phyloP scores from a whole-genome alignment of 2,797 vertebrate genomes.

The Rhinella marina region DNA sequence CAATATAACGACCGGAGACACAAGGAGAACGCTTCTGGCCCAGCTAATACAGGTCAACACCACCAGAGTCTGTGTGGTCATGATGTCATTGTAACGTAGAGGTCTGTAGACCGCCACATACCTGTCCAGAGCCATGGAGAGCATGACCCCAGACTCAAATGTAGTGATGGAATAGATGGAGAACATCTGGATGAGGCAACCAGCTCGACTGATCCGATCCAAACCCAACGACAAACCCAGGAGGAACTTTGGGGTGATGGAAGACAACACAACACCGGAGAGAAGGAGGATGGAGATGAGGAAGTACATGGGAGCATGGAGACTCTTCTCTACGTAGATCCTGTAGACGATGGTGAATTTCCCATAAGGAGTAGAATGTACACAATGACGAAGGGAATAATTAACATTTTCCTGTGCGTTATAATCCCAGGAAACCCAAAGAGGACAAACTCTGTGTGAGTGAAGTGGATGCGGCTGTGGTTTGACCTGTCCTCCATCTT shows the following conservation, averaged over 20 bases:
- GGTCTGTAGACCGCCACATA: slow-evolving; percentile 64
- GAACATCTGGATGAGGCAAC: slow-evolving; percentile 67
- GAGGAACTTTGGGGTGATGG: slow-evolving; percentile 58
- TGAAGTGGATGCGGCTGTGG: slow-evolving; percentile 8
- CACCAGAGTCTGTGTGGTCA: slow-evolving; percentile 45
- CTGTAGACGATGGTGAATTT: slow-evolving; percentile 61
- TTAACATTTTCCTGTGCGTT: slow-evolving; percentile 13
- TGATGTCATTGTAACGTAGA: slow-evolving; percentile 56
- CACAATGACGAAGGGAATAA: slow-evolving; percentile 63
- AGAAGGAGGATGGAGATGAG: slow-evolving; percentile 63
- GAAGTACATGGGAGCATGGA: slow-evolving; percentile 61
- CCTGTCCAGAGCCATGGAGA: slow-evolving; percentile 65
- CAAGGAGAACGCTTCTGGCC: slow-evolving; percentile 24
- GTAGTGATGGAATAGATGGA: slow-evolving; percentile 59
- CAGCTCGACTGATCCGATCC: slow-evolving; percentile 51
- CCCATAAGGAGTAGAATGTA: slow-evolving; percentile 54
- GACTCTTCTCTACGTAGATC: slow-evolving; percentile 12
- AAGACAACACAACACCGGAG: slow-evolving; percentile 47
- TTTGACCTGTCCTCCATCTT: not conserved
- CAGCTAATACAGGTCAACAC: slow-evolving; percentile 17
- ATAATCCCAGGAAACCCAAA: slow-evolving; percentile 64
- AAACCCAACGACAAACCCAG: slow-evolving; percentile 54
- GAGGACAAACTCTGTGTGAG: slow-evolving; percentile 65
- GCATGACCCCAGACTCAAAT: slow-evolving; percentile 62
- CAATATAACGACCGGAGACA: slow-evolving; percentile 47